Conservation (phyloP, 2,888 invertebrate genomes). For the Megaustenia siamemsis region DNA sequence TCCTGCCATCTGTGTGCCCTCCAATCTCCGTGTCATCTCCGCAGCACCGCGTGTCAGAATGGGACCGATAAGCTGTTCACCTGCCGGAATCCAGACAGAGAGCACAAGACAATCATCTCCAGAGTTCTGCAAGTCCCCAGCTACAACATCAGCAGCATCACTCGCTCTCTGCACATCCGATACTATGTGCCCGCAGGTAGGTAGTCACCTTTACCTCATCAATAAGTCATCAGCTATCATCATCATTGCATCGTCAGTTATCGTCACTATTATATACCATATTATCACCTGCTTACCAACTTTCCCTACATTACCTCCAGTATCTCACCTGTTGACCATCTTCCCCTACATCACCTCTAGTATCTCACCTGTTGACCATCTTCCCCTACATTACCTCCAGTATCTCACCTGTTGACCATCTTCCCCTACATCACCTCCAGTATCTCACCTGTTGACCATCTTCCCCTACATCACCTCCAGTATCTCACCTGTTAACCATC, state of each 20-base stretch:
- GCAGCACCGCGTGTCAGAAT: neutral
- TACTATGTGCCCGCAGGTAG: slow-evolving; percentile 30
- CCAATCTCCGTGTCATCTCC: neutral
- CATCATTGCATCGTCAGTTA: too few species aligned
- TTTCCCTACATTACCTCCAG: too few species aligned
- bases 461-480: too few species aligned
- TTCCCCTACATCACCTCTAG: too few species aligned
- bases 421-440: too few species aligned
- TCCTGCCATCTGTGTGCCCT: neutral
- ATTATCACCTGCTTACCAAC: neutral
- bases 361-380: too few species aligned
- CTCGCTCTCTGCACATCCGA: slow-evolving; percentile 7
- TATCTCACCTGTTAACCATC: too few species aligned
- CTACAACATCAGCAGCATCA: slow-evolving; percentile 9
- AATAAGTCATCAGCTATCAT: too few species aligned
- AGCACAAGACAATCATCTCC: slow-evolving; percentile 23
- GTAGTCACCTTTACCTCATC: neutral
- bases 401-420: too few species aligned
- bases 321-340: too few species aligned
- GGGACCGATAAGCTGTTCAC: neutral
- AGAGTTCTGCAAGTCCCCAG: neutral
- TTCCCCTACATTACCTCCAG: too few species aligned
- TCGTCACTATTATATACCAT: neutral
- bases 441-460: too few species aligned
- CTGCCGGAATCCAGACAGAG: slow-evolving; percentile 16